Evolutionary conservation across 2,113 vertebrate genomes (phyloP), one percentile per base, ranked within the genome.

Genomic region (Vidua macroura): DNA sequence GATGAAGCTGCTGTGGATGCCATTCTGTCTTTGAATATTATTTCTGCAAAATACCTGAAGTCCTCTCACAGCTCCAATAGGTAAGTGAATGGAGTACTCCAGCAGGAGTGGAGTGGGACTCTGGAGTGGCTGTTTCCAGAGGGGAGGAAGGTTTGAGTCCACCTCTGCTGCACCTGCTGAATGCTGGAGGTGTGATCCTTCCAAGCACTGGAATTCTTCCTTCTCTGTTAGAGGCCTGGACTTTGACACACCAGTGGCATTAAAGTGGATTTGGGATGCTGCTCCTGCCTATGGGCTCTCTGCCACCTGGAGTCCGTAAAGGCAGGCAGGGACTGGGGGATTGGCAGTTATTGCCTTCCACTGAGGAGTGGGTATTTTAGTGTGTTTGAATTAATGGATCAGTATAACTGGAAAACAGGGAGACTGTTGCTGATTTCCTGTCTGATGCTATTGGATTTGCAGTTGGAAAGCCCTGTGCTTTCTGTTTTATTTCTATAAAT

Each of bases 31-130:
- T 98, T 99, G 46, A 99, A 99, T 95, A 99, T 99, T 39, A 99
- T 99, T 95, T 99, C 99, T 55, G 99, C 99, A 52, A 99, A 99
- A 96, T 99, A 99, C 95, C 98, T 99, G 93, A 99, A 99, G 90
- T 99, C 99, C 3, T 99, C 99, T 78, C 99, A 99, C 97, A 99
- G 97, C 96, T 98, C 98, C 86, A 99, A 99, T 98, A 99, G 99
- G 99, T 99, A 94, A 56, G 75, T 33, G 23, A 55, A 41, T 48
- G 31, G 41, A 88, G 16, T 15, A 19, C 19, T 30, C 14, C 4
- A 39, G 33, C 52, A 64, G 73, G 28, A 41, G 41, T 59, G 58
- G n/a, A 35, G 35, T 35, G 35, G 35, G 35, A 35, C 35, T 35
- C 35, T 35, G 35, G 35, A 35, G 41, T 59, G 58, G n/a, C 58